Base-by-base conservation (phyloP, 1,140 invertebrate genomes). In the Drepana arcuata region DNA sequence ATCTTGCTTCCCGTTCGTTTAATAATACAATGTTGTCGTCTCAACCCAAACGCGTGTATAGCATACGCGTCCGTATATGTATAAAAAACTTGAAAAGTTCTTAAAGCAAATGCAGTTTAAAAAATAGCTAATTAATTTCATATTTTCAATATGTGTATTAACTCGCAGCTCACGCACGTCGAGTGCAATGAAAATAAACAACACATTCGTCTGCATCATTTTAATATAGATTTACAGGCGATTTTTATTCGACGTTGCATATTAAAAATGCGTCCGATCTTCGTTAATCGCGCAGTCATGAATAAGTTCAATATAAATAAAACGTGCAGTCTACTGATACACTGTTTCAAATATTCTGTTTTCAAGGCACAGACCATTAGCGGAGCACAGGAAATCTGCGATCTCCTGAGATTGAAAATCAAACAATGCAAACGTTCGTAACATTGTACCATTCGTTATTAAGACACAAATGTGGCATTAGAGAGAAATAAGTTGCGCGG, bases 401-500 rank as follows among this genome's bases (percentile, higher is more conserved):
- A 58, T 62, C 58, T 66, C 59, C 28, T 31, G 63, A 68, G 61
- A 71, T 71, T 65, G 59, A 67, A 71, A 77, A 73, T 69, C 70
- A 77, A 77, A 77, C 68, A 77, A 69, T 67, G 46, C 40, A 51
- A 58, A 40, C 50, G 53, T 41, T 58, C 39, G 70, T 66, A 74
- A 80, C 52, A 59, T 71, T 61, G 72, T 77, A 74, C 59, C 40
- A 49, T 68, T 45, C 49, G 59, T 66, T 81, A 78, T 75, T 75
- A 75, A 72, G 58, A 69, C 63, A 54, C 63, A 69, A 74, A 80
- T 71, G 65, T 69, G 58, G 55, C 61, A 72, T 81, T 71, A 69
- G 63, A 69, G 53, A 54, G 60, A 75, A 73, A 71, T 70, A 65
- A 68, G 62, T 54, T 45, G 54, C n/a, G n/a, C n/a, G n/a, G n/a